Percentiles rank a stretch among this genome's conserved stretches.
These are phyloP conservation scores for Diarsia mendica DNA, from an alignment of 2,888 invertebrate genomes.

Conservation along the genomic window DNA sequence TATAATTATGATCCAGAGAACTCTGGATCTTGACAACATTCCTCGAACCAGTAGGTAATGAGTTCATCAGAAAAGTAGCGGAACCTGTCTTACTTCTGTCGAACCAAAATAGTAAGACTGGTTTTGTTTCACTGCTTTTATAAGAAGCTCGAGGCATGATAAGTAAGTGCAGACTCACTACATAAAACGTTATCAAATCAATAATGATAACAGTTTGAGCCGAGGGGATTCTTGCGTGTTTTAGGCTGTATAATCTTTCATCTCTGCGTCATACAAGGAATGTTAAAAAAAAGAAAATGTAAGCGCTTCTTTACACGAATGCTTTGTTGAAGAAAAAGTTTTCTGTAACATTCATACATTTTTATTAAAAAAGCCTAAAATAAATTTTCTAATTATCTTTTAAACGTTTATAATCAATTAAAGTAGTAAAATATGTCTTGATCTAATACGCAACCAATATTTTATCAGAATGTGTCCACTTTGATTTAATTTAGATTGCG, in stretches of 20 bases:
- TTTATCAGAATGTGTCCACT: background rate
- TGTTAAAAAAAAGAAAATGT: constrained; percentile 24
- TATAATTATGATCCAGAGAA: constrained; percentile 5
- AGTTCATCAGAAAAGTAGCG: constrained; percentile 6
- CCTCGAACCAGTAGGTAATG: constrained; percentile 24
- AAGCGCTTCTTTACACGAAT: constrained; percentile 22
- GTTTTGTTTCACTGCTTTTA: background rate
- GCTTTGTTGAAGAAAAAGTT: background rate
- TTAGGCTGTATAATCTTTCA: constrained; percentile 38
- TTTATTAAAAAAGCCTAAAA: background rate
- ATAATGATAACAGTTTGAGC: constrained; percentile 30
- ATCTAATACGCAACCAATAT: too few relatives aligned
- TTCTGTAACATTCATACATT: background rate
- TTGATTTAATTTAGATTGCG: background rate
- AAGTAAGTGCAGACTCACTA: background rate
- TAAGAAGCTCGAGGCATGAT: background rate
- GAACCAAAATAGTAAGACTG: constrained; percentile 6
- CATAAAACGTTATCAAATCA: constrained; percentile 36
- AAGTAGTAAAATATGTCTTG: background rate
- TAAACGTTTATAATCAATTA: background rate
- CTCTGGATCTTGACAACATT: constrained; percentile 12
- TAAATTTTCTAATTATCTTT: background rate
- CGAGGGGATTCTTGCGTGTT: constrained; percentile 13
- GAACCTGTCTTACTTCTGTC: constrained; percentile 7
- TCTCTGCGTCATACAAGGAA: constrained; percentile 21